These are phyloP conservation scores for Pogonophryne albipinna DNA, from an alignment of 2,797 vertebrate species.

Conservation along the genomic window DNA sequence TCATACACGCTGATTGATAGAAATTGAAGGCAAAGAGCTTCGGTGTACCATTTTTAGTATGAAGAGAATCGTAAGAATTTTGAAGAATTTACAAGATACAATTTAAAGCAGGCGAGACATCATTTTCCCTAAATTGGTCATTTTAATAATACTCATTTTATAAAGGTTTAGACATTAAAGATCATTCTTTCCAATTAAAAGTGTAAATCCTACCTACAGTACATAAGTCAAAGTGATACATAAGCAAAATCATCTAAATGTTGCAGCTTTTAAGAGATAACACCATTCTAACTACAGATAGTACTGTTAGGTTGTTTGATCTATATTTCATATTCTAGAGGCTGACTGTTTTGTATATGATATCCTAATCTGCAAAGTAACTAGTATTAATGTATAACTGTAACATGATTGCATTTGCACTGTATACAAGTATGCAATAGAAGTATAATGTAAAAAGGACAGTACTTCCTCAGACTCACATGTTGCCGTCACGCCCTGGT, in stretches of 20 bases:
- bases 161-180: not conserved
- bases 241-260: too few species aligned
- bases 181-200: too few species aligned
- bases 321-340: too few species aligned
- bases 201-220: too few species aligned
- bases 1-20: constrained; percentile 8
- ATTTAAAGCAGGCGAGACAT: not conserved
- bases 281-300: too few species aligned
- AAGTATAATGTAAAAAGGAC: not conserved
- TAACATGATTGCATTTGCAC: not conserved
- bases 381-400: not conserved
- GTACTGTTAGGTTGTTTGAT: too few species aligned
- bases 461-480: constrained; percentile 2
- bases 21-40: not conserved
- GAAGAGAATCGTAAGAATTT: not conserved
- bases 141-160: not conserved
- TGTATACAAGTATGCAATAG: not conserved
- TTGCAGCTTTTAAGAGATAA: too few species aligned
- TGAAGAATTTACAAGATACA: not conserved
- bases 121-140: not conserved
- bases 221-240: too few species aligned
- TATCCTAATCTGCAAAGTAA: not conserved
- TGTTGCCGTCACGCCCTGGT: constrained; percentile 25
- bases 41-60: not conserved
- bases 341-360: too few species aligned